Evolutionary conservation across 2,113 vertebrate species (phyloP).

Genomic region (Poeciliopsis occidentalis): DNA sequence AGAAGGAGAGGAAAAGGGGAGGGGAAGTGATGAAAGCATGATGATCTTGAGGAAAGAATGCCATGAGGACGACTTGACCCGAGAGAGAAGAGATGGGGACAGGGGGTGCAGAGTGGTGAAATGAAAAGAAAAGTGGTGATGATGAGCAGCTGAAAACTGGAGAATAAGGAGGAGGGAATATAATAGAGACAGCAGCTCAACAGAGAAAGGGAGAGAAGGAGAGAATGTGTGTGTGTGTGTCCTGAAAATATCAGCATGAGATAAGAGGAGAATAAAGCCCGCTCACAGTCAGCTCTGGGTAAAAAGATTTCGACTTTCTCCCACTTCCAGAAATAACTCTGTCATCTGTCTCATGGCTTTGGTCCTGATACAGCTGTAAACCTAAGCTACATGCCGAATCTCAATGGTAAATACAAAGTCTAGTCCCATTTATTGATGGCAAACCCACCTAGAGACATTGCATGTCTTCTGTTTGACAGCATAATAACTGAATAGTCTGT

Average conservation of each 20-base stretch:
- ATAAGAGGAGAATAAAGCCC: conserved; percentile 46
- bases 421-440: conserved; percentile 1
- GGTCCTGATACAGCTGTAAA: conserved; percentile 30
- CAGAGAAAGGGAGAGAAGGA: conserved; percentile 7
- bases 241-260: conserved; percentile 53
- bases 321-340: conserved; percentile 38
- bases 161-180: conserved; percentile 34
- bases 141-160: conserved; percentile 41
- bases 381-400: conserved; percentile 8
- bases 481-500: not conserved
- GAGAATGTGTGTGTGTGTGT: conserved; percentile 2
- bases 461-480: not conserved
- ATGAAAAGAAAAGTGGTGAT: conserved; percentile 46
- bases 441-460: not conserved
- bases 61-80: conserved; percentile 26
- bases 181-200: conserved; percentile 36
- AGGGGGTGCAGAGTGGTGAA: conserved; percentile 12
- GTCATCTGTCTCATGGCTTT: conserved; percentile 15
- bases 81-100: conserved; percentile 4
- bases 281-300: conserved; percentile 31
- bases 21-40: conserved; percentile 46
- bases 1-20: conserved; percentile 19
- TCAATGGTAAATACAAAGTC: not conserved
- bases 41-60: conserved; percentile 38
- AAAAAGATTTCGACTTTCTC: conserved; percentile 42